phyloP scores from a whole-genome alignment of 2,113 vertebrate species.

The Ptilonorhynchus violaceus region DNA sequence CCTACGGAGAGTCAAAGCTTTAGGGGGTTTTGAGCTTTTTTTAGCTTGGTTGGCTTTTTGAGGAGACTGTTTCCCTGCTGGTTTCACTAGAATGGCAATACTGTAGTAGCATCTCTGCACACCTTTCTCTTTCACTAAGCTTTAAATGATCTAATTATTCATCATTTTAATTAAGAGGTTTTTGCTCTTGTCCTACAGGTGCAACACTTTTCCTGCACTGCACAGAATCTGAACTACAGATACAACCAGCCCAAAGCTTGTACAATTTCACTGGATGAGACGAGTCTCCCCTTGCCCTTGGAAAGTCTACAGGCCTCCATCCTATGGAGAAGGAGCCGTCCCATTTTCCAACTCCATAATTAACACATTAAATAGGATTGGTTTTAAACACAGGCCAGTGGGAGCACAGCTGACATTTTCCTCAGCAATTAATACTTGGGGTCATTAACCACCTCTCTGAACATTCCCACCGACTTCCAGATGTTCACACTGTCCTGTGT shows the following conservation, averaged over 20 bases:
- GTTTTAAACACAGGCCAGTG: neutral
- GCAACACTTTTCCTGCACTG: neutral
- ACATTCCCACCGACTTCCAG: neutral
- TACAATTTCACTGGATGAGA: neutral
- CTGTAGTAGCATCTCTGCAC: neutral
- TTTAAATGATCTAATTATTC: neutral
- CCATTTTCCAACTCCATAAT: neutral
- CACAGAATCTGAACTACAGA: neutral
- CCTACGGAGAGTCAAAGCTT: neutral
- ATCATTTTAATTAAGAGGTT: neutral
- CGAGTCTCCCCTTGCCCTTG: neutral
- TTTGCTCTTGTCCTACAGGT: neutral
- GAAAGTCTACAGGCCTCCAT: neutral
- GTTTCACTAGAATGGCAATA: neutral
- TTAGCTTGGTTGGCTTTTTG: neutral
- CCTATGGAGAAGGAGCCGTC: neutral
- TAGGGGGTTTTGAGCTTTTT: neutral
- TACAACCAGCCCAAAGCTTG: neutral
- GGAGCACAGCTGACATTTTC: neutral
- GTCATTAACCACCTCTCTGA: neutral
- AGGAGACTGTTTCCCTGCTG: neutral
- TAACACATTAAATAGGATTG: neutral
- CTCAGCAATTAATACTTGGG: neutral
- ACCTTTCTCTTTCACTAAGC: neutral
- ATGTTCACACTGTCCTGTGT: neutral